phyloP scores from a whole-genome alignment of 2,888 invertebrate genomes.

The Petrophora chlorosata region DNA sequence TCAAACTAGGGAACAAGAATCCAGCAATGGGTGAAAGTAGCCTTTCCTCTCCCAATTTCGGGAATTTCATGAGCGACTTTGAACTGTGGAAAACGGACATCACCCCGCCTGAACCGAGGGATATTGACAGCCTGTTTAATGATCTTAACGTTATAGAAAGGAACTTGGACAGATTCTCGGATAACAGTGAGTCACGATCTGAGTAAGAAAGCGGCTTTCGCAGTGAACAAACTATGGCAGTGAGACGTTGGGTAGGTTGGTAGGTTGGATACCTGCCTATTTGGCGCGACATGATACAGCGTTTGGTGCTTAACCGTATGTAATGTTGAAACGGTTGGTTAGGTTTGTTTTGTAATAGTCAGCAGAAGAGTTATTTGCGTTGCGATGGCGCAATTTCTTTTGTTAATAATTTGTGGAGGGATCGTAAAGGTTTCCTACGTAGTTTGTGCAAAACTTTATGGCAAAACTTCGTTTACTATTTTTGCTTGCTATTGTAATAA shows the following conservation, averaged over 20 bases:
- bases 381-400: too few relatives aligned
- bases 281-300: neutral
- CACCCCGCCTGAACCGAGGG: conserved; percentile 25
- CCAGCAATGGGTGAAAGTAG: conserved; percentile 9
- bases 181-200: conserved; percentile 32
- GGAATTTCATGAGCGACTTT: conserved; percentile 43
- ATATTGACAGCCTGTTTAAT: conserved; percentile 33
- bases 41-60: conserved; percentile 29
- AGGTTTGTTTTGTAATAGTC: neutral
- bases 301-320: neutral
- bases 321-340: too few relatives aligned
- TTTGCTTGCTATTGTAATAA: too few relatives aligned
- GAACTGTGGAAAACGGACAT: conserved; percentile 45
- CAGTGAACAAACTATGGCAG: conserved; percentile 15
- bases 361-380: too few relatives aligned
- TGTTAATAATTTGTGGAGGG: too few relatives aligned
- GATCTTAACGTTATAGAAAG: conserved; percentile 29
- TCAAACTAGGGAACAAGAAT: conserved; percentile 43
- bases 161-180: conserved; percentile 25
- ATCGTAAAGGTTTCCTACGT: too few relatives aligned
- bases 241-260: conserved; percentile 3
- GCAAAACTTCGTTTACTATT: too few relatives aligned
- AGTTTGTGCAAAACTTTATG: too few relatives aligned
- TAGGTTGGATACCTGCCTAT: neutral
- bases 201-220: conserved; percentile 38